Evolutionary conservation across 2,888 invertebrate species (phyloP).

Genomic region (Pelosia muscerda): DNA sequence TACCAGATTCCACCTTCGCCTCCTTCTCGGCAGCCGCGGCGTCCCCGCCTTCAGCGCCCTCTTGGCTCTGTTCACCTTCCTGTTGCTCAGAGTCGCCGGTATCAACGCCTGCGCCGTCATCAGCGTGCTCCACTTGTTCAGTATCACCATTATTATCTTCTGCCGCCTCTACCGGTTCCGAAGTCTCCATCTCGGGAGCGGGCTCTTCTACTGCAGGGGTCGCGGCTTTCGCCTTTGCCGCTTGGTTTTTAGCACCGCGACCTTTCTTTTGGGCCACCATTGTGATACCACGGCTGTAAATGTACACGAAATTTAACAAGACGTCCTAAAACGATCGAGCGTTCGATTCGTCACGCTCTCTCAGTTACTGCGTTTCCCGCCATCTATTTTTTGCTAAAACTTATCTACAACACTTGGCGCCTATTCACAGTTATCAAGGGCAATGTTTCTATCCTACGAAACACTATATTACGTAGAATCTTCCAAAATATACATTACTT

Average conservation of each 20-base stretch:
- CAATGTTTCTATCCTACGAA: conserved; percentile 65
- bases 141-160: conserved; percentile 78
- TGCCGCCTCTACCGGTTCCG: conserved; percentile 57
- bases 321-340: conserved; percentile 43
- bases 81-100: conserved; percentile 48
- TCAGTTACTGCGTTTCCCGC: conserved; percentile 67
- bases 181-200: conserved; percentile 60
- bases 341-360: conserved; percentile 51
- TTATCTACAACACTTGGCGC: conserved; percentile 69
- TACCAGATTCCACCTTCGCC: conserved; percentile 82
- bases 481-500: conserved; percentile 38
- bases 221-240: conserved; percentile 72
- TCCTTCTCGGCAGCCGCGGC: conserved; percentile 69
- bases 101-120: conserved; percentile 53
- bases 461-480: conserved; percentile 52
- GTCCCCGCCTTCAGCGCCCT: conserved; percentile 60
- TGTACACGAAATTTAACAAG: conserved; percentile 38
- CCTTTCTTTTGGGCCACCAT: conserved; percentile 84
- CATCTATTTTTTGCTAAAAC: conserved; percentile 61
- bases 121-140: conserved; percentile 63
- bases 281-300: conserved; percentile 60
- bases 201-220: conserved; percentile 66
- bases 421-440: conserved; percentile 74
- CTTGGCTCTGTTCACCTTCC: conserved; percentile 58
- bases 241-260: conserved; percentile 78